Evolutionary conservation across 2,888 invertebrate species (phyloP), one percentile per base, ranked within the genome.

Genomic region (Macrophya annulata): DNA sequence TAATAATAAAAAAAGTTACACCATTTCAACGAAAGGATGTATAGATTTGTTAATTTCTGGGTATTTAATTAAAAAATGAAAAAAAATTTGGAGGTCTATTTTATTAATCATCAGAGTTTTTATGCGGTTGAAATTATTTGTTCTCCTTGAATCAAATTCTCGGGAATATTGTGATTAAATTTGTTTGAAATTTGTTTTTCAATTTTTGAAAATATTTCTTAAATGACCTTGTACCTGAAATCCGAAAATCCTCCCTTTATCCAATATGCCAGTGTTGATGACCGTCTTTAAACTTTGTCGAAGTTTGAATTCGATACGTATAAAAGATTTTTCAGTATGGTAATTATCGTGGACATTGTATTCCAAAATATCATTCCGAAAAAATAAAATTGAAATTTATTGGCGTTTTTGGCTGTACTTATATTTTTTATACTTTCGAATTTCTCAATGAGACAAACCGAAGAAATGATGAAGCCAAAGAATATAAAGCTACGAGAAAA

Each of bases 31-130:
- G 17, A 68, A 68, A 68, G 17, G 17, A 68, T 68, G 31, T 37
- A 68, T 31, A 68, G 68, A 17, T 68, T 68, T 17, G 68, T 68
- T 37, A 31, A 68, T 37, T 68, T 6, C 12, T 68, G 31, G 37
- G 68, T 68, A 68, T 68, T 68, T 68, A 37, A 68, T 68, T 37
- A 25, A 31, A 37, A 68, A 17, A 37, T 37, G 15, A 68, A 31
- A 68, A 68, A 31, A 17, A 68, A 37, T 12, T 68, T 0, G 10
- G 17, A n/a, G 51, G 0, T n/a, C n/a, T 51, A 1, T 31, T 31
- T 31, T 51, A n/a, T 51, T 51, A 51, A 51, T 51, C 9, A 17
- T 51, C 17, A 4, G 17, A 15, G 17, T 51, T 17, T 51, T 51
- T 51, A 17, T 17, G 5, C 17, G 51, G 17, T 51, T 4, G 17